Evolutionary conservation across 1,140 invertebrate genomes (phyloP).

Genomic region (Hydropsyche tenuis): DNA sequence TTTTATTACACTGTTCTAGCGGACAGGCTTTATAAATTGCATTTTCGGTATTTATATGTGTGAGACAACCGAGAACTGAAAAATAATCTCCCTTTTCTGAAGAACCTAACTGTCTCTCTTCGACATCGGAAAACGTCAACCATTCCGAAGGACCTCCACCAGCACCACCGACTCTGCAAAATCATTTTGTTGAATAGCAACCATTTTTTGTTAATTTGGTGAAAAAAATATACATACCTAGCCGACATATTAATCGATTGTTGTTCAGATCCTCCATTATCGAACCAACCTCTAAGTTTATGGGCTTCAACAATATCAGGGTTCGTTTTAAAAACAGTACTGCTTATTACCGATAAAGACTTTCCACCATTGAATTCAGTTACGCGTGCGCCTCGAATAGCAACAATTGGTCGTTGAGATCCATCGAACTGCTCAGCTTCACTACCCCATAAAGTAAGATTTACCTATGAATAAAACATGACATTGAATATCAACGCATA

Average conservation of each 20-base stretch:
- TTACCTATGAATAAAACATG: conserved; percentile 58
- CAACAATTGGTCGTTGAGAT: conserved; percentile 77
- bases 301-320: conserved; percentile 90
- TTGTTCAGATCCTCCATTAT: conserved; percentile 71
- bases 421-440: conserved; percentile 87
- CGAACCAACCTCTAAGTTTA: conserved; percentile 88
- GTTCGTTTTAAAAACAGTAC: conserved; percentile 76
- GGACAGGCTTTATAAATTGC: conserved; percentile 91
- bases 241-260: conserved; percentile 71
- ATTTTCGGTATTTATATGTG: conserved; percentile 72
- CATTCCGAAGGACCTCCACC: conserved; percentile 62
- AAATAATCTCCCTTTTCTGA: conserved; percentile 83
- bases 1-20: conserved; percentile 87
- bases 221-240: conserved; percentile 58
- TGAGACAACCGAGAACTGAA: conserved; percentile 57
- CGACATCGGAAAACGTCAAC: conserved; percentile 78
- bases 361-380: conserved; percentile 73
- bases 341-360: conserved; percentile 65
- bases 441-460: conserved; percentile 77
- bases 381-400: conserved; percentile 60
- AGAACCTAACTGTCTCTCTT: conserved; percentile 68
- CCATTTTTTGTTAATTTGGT: background rate
- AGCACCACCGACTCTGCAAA: conserved; percentile 57
- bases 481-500: background rate
- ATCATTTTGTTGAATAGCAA: no score